Evolutionary conservation across 2,113 vertebrate genomes (phyloP).

Genomic region (Aepyceros melampus): DNA sequence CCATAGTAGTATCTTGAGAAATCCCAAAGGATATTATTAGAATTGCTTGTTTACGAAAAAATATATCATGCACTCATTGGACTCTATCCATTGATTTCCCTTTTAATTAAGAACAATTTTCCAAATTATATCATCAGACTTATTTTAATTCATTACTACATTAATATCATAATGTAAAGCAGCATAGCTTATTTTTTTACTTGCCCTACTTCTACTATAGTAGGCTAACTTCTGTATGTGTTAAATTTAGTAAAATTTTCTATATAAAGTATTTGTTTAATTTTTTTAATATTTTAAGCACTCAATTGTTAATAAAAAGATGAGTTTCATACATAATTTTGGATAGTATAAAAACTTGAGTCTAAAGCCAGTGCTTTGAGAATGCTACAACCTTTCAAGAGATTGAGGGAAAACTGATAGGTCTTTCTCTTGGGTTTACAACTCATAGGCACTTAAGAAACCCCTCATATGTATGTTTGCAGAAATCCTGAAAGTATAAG

Average conservation of each 20-base stretch:
- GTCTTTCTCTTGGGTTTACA: neutral
- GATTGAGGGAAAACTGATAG: neutral
- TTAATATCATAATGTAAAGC: neutral
- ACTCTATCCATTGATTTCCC: neutral
- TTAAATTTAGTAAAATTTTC: constrained; percentile 19
- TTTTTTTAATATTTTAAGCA: neutral
- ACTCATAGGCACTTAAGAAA: neutral
- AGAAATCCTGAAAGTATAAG: neutral
- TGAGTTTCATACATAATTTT: neutral
- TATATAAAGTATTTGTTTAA: neutral
- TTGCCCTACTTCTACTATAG: neutral
- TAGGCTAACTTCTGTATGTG: neutral
- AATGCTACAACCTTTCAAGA: neutral
- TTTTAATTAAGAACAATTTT: constrained; percentile 3
- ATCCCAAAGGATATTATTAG: neutral
- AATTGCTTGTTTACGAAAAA: neutral
- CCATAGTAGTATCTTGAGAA: neutral
- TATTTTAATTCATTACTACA: neutral
- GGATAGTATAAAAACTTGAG: neutral
- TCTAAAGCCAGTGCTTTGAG: neutral
- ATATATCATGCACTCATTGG: neutral
- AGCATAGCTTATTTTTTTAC: neutral
- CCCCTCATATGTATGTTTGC: neutral
- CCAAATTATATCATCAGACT: neutral
- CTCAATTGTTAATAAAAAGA: neutral